Evolutionary conservation across 2,113 vertebrate species (phyloP).

Genomic region (Xenus cinereus): DNA sequence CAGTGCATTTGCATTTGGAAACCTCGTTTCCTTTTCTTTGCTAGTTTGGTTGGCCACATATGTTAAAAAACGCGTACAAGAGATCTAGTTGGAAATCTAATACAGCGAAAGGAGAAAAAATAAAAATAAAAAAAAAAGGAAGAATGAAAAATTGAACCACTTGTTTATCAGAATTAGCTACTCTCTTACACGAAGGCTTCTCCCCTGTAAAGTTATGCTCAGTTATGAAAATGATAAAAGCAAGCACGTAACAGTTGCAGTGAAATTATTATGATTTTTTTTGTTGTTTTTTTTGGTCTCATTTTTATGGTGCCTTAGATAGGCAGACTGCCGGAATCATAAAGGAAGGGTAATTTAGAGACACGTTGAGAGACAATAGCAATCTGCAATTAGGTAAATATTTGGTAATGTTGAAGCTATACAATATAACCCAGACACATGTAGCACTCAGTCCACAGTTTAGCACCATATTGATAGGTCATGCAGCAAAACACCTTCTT

Average conservation of each 20-base stretch:
- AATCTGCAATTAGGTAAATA: constrained; percentile 50
- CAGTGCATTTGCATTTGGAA: constrained; percentile 59
- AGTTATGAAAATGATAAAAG: constrained; percentile 54
- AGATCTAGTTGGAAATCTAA: background rate
- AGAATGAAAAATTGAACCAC: background rate
- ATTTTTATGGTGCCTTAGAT: background rate
- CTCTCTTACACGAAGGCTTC: constrained; percentile 36
- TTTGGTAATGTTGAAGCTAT: constrained; percentile 45
- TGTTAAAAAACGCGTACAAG: constrained; percentile 23
- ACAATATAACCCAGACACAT: constrained; percentile 65
- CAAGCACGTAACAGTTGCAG: constrained; percentile 34
- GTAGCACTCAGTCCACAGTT: constrained; percentile 71
- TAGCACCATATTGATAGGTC: constrained; percentile 90
- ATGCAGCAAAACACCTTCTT: constrained; percentile 75
- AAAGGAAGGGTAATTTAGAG: background rate
- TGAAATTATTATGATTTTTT: background rate
- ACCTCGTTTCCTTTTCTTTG: constrained; percentile 19
- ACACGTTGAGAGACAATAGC: background rate
- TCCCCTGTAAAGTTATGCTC: constrained; percentile 46
- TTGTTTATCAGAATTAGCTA: constrained; percentile 16
- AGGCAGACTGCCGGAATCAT: background rate
- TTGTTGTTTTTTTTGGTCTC: background rate
- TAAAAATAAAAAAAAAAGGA: background rate
- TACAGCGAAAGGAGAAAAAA: background rate
- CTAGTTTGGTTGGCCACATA: background rate